Evolutionary conservation across 2,797 vertebrate species (phyloP), one percentile per base, ranked within the genome.

Genomic region (Pangasius sanitwongsei): DNA sequence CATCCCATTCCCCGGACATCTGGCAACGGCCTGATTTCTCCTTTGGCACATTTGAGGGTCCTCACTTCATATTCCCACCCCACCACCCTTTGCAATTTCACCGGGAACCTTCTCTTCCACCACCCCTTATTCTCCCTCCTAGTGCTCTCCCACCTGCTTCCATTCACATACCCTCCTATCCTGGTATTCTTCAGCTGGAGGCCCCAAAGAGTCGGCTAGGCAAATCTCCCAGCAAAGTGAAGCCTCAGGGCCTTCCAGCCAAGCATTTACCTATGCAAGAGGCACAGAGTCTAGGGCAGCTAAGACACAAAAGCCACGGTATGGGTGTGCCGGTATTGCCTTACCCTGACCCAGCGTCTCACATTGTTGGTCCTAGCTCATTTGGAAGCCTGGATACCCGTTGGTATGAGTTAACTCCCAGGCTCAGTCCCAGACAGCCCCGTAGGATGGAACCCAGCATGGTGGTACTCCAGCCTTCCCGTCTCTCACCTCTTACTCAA

Each of bases 241-340:
- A 92, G 94, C 95, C 95, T 95, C 96, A 93, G 94, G 92, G 97
- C 93, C 94, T 97, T 93, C 94, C 97, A 96, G 97, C 97, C 97
- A 98, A 95, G 98, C 96, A 97, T 97, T 97, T 98, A 96, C 97
- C 98, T 97, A 97, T 98, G 98, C 98, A 98, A 97, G 97, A 98
- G 97, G 97, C 96, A 94, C 95, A 95, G 95, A 96, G 96, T 96
- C 97, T 99, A 96, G 97, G 97, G 97, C 98, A 99, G 97, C 97
- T 99, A 96, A 98, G 98, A 98, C 98, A 99, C 96, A 97, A 97
- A 96, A 98, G 97, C 95, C 98, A 99, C 96, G 96, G 97, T 94
- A 98, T 98, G 96, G 97, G 98, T 96, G 97, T 99, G 96, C 98
- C 98, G 75, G 97, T 98, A 96, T 98, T 99, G 97, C 98, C 98